These are phyloP conservation scores for Rhinolophus ferrumequinum DNA, from an alignment of 2,113 vertebrate species.

Conservation along the genomic window DNA sequence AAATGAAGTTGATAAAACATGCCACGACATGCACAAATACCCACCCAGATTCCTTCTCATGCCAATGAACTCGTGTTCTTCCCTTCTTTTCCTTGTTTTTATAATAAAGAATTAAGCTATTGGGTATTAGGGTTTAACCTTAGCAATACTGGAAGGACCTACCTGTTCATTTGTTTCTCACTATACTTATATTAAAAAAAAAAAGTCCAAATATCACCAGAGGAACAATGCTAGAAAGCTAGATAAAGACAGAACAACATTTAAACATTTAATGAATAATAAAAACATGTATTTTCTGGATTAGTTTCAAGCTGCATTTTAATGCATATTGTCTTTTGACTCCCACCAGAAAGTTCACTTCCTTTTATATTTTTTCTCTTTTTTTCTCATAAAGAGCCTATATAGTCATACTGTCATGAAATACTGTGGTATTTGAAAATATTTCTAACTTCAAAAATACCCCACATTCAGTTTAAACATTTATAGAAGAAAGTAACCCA, in stretches of 20 bases:
- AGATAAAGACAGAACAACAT: not conserved
- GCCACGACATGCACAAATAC: not conserved
- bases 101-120: not conserved
- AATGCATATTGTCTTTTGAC: not conserved
- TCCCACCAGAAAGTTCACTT: not conserved
- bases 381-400: not conserved
- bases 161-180: not conserved
- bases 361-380: not conserved
- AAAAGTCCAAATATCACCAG: not conserved
- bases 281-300: not conserved
- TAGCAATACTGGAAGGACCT: not conserved
- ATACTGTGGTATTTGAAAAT: not conserved
- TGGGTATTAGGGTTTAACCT: not conserved
- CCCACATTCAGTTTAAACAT: not conserved
- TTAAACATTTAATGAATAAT: not conserved
- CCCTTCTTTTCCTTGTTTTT: not conserved
- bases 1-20: not conserved
- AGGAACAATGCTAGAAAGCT: not conserved
- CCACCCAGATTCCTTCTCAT: not conserved
- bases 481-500: not conserved
- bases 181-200: not conserved
- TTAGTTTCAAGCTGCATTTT: not conserved
- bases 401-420: conserved; percentile 33
- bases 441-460: conserved; percentile 33
- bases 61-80: not conserved